Evolutionary conservation across 1,140 invertebrate species (phyloP).

Genomic region (Orius insidiosus): DNA sequence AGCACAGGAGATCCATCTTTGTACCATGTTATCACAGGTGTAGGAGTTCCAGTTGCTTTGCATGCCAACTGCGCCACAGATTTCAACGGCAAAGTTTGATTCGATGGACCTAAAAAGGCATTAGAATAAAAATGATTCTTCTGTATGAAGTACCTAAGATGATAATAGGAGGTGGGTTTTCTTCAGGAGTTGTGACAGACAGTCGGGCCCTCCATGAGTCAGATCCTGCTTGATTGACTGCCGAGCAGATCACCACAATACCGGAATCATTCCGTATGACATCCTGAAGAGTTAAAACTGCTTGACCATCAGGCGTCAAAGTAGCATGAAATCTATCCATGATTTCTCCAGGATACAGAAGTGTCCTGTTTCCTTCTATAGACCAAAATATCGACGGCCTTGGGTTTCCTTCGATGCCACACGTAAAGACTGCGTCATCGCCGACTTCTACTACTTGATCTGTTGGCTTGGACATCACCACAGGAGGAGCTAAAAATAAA

Average conservation of each 20-base stretch:
- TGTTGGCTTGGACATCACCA: constrained; percentile 40
- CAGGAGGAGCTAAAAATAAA: constrained; percentile 37
- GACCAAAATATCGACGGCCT: constrained; percentile 60
- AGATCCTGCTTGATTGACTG: constrained; percentile 62
- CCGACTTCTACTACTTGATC: constrained; percentile 46
- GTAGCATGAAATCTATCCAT: constrained; percentile 40
- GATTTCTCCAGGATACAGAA: constrained; percentile 47
- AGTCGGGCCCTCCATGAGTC: constrained; percentile 56
- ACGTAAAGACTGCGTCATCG: constrained; percentile 45
- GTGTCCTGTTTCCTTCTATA: constrained; percentile 48
- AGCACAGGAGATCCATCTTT: constrained; percentile 50
- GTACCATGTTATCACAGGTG: constrained; percentile 71
- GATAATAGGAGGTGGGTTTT: constrained; percentile 67
- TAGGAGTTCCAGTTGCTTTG: constrained; percentile 45
- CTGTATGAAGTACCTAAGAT: no score
- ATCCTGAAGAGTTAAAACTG: constrained; percentile 33
- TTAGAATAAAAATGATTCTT: no score
- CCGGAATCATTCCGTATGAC: constrained; percentile 43
- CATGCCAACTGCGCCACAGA: constrained; percentile 61
- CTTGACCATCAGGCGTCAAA: constrained; percentile 37
- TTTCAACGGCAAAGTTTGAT: constrained; percentile 70
- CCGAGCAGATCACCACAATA: constrained; percentile 56
- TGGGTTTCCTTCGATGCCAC: constrained; percentile 46
- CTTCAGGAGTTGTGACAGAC: constrained; percentile 55
- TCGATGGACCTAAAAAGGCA: constrained; percentile 79